Percentiles rank a stretch among this genome's conserved stretches.
These are phyloP conservation scores for Aleadryas rufinucha DNA, from an alignment of 2,113 vertebrate species.

Conservation along the genomic window DNA sequence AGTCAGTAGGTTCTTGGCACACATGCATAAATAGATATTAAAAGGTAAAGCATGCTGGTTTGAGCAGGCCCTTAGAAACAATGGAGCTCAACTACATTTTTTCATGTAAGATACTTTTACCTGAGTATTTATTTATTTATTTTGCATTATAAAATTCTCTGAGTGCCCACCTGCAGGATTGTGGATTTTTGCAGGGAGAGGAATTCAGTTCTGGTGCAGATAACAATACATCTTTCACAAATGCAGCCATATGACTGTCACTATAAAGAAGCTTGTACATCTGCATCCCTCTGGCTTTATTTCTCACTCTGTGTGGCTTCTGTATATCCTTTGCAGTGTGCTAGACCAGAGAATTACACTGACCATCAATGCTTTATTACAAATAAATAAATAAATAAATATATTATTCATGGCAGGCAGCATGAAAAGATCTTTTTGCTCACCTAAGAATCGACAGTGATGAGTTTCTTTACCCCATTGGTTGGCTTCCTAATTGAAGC, in stretches of 20 bases:
- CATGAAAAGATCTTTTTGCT: not conserved
- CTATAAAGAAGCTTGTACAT: not conserved
- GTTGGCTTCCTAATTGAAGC: not conserved
- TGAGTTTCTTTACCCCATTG: not conserved
- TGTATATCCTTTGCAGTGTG: not conserved
- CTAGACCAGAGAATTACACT: not conserved
- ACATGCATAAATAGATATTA: not conserved
- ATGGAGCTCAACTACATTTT: not conserved
- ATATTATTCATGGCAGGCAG: not conserved
- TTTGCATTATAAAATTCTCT: constrained; percentile 1
- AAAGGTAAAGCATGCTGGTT: not conserved
- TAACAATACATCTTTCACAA: not conserved
- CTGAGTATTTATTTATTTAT: constrained; percentile 56
- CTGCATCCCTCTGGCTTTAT: not conserved
- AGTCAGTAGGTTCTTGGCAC: not conserved
- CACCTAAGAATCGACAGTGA: accelerated
- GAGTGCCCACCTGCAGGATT: not conserved
- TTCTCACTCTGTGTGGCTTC: not conserved
- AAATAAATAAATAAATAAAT: not conserved
- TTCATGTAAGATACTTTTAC: not conserved
- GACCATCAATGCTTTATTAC: not conserved
- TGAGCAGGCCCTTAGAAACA: not conserved
- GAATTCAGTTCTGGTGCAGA: not conserved
- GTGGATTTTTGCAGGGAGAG: not conserved
- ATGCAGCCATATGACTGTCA: not conserved